Evolutionary conservation across 1,140 invertebrate genomes (phyloP), one percentile per base, ranked within the genome.

Genomic region (Venustaconcha ellipsiformis): DNA sequence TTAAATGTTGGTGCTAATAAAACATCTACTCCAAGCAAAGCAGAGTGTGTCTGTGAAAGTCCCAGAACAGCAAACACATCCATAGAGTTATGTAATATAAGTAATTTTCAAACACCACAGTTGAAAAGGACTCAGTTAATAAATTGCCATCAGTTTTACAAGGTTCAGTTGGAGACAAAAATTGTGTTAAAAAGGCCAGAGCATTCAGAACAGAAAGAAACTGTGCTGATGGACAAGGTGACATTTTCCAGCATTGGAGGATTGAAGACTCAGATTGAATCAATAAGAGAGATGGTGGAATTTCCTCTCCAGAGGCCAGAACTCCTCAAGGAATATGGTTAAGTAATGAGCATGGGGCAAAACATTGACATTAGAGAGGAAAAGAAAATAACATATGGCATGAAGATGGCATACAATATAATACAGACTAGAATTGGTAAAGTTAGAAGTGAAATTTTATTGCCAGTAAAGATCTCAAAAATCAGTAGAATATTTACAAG

Each of bases 171-270:
- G 57, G 26, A 70, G 26, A 83, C 84, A 17, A 80, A 64, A 65
- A 55, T 85, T 72, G 23, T 72, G 2, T 37, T 83, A 12, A 17
- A 59, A 14, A 58, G 59, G 20, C 15, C 26, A 20, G 66, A 60
- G 13, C 23, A 37, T 1, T 20, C n/a, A 63, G 56, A 68, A 12
- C 23, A 63, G 18, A 55, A 37, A 56, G 62, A 74, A 15, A 66
- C 17, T 48, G 37, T 48, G 37, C 37, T 48, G 37, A 8, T 6
- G 37, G 37, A 48, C 37, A 48, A 48, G 37, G 76, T 85, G 18
- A 78, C 58, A 12, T 86, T 84, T 71, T 48, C 74, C 30, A 66
- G 64, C 59, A 78, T 87, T 58, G 86, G 85, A 59, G 86, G 86
- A 14, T 70, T 86, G 70, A 67, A 67, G 57, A 66, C 73, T 37